Base-by-base conservation (phyloP, 2,888 invertebrate genomes). In the Drosophila fungiperda region DNA sequence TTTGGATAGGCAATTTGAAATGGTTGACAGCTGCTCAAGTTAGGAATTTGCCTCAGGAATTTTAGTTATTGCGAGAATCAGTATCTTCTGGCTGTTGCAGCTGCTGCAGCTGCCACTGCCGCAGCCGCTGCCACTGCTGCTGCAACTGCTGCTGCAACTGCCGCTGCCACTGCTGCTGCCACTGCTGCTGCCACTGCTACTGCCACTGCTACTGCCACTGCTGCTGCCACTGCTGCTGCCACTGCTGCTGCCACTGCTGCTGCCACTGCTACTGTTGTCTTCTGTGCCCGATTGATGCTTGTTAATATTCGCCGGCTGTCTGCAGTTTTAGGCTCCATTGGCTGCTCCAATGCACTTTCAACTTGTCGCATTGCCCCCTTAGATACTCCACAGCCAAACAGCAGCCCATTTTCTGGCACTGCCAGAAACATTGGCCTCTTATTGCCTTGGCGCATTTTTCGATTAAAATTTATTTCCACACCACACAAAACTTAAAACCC, bases 401-500 rank as follows among this genome's bases (percentile, higher is more conserved):
- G 29, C 33, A 23, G 15, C 15, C 36, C 23, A n/a, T 26, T 49
- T 26, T 17, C 3, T 9, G 11, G 3, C 26, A 17, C 36, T 5
- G 54, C 36, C 54, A 45, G 58, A 26, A 38, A 57, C 63, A 63
- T 67, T 35, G 66, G 58, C 42, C 68, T 66, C 60, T 82, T 82
- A 82, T 76, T 76, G 78, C 67, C 73, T 74, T 87, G 87, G 87
- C 87, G 82, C 84, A 87, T 87, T 86, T 87, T 85, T 87, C 85
- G 85, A 89, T 86, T 89, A 86, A 87, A 86, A 86, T 86, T 86
- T 86, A 86, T 86, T 86, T 89, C 80, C 85, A 52, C 89, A 86
- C 87, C 87, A 89, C 87, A 89, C 89, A 85, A 85, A 87, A 89
- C 84, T 89, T 89, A 85, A 85, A 85, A 82, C 76, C 84, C 84